Evolutionary conservation across 2,113 vertebrate species (phyloP).

Genomic region (Stigmatopora nigra): DNA sequence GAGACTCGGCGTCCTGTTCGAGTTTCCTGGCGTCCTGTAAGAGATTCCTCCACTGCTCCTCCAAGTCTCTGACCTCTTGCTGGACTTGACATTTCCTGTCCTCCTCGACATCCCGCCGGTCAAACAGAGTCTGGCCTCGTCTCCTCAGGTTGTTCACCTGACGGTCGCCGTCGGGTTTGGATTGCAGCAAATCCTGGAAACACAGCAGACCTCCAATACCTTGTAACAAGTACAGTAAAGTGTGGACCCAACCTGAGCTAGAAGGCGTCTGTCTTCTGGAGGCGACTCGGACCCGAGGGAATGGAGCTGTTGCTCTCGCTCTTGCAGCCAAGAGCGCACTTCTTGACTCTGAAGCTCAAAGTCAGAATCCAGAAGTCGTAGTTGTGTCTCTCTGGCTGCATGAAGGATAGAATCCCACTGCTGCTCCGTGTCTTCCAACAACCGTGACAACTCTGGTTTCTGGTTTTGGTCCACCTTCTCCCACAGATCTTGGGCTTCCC

Average conservation of each 20-base stretch:
- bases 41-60: slow-evolving; percentile 1
- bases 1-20: neutral
- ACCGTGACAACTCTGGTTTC: slow-evolving; percentile 32
- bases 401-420: slow-evolving; percentile 54
- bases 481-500: slow-evolving; percentile 25
- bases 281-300: slow-evolving; percentile 23
- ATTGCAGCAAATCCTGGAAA: slow-evolving; percentile 2
- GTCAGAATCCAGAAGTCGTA: slow-evolving; percentile 37
- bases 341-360: slow-evolving; percentile 46
- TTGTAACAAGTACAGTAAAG: too few relatives aligned
- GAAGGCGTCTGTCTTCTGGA: slow-evolving; percentile 24
- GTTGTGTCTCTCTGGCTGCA: slow-evolving; percentile 29
- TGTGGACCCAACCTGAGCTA: slow-evolving; percentile 44
- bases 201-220: neutral
- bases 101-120: neutral
- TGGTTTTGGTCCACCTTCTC: slow-evolving; percentile 40
- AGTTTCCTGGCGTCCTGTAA: neutral
- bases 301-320: slow-evolving; percentile 42
- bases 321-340: slow-evolving; percentile 55
- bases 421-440: slow-evolving; percentile 34
- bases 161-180: slow-evolving; percentile 2
- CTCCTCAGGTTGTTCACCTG: slow-evolving; percentile 10
- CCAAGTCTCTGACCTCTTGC: neutral
- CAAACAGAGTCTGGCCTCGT: slow-evolving; percentile 1
- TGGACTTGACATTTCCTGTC: neutral